These are phyloP conservation scores for Holothuria scabra DNA, from an alignment of 53 echinoderm and acorn worm species.

Conservation along the genomic window DNA sequence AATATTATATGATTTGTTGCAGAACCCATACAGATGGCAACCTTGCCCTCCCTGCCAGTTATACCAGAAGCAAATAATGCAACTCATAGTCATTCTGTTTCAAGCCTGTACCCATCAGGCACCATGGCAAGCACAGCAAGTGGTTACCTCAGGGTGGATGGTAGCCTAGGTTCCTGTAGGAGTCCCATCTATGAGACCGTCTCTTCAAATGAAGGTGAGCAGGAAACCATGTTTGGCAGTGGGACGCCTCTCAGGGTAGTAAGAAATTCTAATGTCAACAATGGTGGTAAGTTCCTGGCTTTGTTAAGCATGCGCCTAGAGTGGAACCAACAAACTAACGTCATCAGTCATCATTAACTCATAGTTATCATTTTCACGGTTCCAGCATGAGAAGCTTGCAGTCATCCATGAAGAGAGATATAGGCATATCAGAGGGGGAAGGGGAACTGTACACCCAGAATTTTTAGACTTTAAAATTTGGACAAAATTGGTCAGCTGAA, in stretches of 20 bases:
- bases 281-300: constrained; percentile 31
- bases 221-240: constrained; percentile 59
- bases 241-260: constrained; percentile 39
- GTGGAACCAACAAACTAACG: constrained; percentile 39
- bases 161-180: constrained; percentile 42
- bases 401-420: neutral
- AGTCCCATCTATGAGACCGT: constrained; percentile 68
- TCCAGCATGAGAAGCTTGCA: neutral
- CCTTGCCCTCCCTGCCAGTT: constrained; percentile 35
- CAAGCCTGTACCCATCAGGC: constrained; percentile 43
- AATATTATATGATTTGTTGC: neutral
- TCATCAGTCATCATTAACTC: constrained; percentile 40
- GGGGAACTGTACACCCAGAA: neutral
- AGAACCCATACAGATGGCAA: constrained; percentile 42
- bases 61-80: constrained; percentile 36
- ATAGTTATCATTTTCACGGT: constrained; percentile 19
- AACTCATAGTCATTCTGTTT: neutral
- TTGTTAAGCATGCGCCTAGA: neutral
- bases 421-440: neutral
- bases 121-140: constrained; percentile 43
- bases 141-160: constrained; percentile 47
- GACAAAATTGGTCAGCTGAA: no score
- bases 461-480: no score
- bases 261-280: constrained; percentile 44
- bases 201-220: constrained; percentile 63